Evolutionary conservation across 2,888 invertebrate genomes (phyloP), one percentile per base, ranked within the genome.

Genomic region (Chaitophorus viminalis): DNA sequence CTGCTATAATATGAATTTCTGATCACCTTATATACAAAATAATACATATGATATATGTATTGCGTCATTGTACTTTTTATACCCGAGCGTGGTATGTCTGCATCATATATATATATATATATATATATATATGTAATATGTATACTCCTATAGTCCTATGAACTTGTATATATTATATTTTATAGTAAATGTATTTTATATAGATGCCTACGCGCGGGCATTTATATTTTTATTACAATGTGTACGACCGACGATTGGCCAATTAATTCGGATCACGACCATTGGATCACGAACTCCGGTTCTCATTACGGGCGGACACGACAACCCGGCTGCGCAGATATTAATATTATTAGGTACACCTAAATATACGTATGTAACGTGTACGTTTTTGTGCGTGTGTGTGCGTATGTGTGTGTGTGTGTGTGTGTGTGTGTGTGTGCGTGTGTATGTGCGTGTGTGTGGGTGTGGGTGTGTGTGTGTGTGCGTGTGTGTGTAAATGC

Each of bases 211-310:
- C 29, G 29, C 11, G 68, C 29, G 68, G 39, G n/a, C n/a, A n/a
- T 81, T 39, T 68, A 68, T 70, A 79, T 81, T 29, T 60, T 29
- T 60, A 33, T 52, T 77, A 11, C 54, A 54, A 46, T 33, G 72
- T 8, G 39, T 39, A 21, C 18, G 46, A 29, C n/a, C 74, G 75
- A 31, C 87, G 87, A 87, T 87, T 87, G 87, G 87, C 87, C 87
- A 87, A 87, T 87, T 87, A 87, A 87, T 87, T 87, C 87, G 79
- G 74, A 87, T 87, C 87, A 87, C 87, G 87, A 87, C 87, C 87
- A 81, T 87, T 75, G 87, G 87, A 87, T 87, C 87, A 87, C 87
- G 87, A 87, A 39, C 87, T 87, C 87, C 81, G 79, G 87, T 79
- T 87, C 79, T 87, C 87, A 87, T 87, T 87, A 79, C 79, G 21